Conservation (phyloP, 2,888 invertebrate species). For the Tenthredo mesomela region DNA sequence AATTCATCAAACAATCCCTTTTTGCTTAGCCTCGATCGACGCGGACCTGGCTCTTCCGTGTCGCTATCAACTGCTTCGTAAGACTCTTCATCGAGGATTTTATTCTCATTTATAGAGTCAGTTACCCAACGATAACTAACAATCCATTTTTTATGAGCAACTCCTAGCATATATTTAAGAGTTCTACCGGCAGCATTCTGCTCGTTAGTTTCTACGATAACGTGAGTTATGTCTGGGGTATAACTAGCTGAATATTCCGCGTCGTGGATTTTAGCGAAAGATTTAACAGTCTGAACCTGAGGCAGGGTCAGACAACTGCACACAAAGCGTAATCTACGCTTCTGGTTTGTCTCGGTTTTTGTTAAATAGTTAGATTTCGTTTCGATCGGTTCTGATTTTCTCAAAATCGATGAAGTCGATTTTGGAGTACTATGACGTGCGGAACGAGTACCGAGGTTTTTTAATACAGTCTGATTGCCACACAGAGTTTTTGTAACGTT, state of each 20-base stretch:
- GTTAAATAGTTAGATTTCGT: not conserved
- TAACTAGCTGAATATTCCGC: conserved; percentile 63
- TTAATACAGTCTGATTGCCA: not conserved
- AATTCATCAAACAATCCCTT: conserved; percentile 65
- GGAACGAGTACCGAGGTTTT: conserved; percentile 56
- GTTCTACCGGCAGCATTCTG: conserved; percentile 64
- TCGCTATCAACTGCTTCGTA: conserved; percentile 69
- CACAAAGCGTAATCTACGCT: conserved; percentile 60
- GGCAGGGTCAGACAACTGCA: conserved; percentile 63
- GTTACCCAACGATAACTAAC: conserved; percentile 67
- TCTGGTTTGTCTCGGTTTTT: not conserved
- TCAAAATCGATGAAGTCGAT: not conserved
- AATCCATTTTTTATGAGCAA: conserved; percentile 69
- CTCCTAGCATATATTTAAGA: conserved; percentile 70
- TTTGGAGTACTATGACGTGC: conserved; percentile 68
- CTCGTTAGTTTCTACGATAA: conserved; percentile 64
- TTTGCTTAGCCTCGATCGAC: conserved; percentile 63
- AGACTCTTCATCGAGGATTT: conserved; percentile 63
- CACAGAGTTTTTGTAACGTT: not conserved
- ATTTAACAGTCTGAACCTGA: conserved; percentile 61
- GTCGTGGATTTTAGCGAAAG: conserved; percentile 59
- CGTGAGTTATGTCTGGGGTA: conserved; percentile 65
- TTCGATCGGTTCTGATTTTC: not conserved
- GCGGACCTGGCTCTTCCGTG: conserved; percentile 64
- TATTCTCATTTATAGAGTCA: conserved; percentile 61